A percentile compares a stretch with the other conserved stretches of the same genome.
Evolutionary conservation across 64 coral and sea anemone species (phyloP).

Genomic region (Exaiptasia diaphana): DNA sequence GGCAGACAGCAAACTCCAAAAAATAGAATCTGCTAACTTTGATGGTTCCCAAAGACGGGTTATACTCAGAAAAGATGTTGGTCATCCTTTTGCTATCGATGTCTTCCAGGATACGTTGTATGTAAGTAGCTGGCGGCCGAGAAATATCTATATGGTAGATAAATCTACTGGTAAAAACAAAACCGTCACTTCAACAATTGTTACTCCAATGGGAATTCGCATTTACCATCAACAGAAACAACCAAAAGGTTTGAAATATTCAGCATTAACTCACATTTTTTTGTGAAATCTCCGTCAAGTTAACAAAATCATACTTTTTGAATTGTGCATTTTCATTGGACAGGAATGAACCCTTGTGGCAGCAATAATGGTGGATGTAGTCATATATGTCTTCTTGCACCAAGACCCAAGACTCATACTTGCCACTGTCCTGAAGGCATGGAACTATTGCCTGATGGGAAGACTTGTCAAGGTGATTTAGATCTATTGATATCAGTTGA

Average conservation of each 20-base stretch:
- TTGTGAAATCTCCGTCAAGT: not conserved
- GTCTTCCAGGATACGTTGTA: constrained; percentile 58
- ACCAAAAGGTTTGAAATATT: not conserved
- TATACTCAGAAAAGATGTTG: constrained; percentile 35
- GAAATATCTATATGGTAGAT: constrained; percentile 33
- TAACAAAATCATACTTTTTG: no score
- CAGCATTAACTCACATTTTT: no score
- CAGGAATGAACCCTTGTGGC: constrained; percentile 49
- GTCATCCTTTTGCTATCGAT: constrained; percentile 63
- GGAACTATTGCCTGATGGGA: constrained; percentile 17
- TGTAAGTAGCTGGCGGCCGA: constrained; percentile 68
- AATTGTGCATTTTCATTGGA: no score
- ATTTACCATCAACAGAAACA: constrained; percentile 49
- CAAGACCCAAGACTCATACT: not conserved
- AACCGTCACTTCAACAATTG: constrained; percentile 13
- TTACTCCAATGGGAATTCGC: constrained; percentile 71
- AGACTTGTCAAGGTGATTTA: no score
- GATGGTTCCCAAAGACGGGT: constrained; percentile 39
- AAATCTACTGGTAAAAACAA: constrained; percentile 50
- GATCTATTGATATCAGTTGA: no score
- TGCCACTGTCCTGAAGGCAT: constrained; percentile 32
- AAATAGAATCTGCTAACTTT: constrained; percentile 58
- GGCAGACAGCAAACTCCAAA: constrained; percentile 70
- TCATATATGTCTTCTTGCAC: constrained; percentile 38
- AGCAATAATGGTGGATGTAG: constrained; percentile 60